These are phyloP conservation scores for Ditylenchus weischeri DNA, from an alignment of 2,888 invertebrate species.

Conservation along the genomic window DNA sequence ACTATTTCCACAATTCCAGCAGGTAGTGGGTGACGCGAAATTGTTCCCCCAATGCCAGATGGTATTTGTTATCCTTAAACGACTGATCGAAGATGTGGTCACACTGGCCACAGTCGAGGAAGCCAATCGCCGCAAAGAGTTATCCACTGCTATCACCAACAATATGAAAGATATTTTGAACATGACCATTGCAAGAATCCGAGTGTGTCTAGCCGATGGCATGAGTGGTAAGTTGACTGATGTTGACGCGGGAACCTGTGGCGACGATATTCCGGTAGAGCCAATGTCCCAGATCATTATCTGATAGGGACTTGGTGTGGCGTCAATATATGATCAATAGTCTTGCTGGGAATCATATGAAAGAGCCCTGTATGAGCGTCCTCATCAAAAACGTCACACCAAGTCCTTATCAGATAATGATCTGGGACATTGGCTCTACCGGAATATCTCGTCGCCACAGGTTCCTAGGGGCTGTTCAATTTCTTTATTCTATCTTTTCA, in stretches of 20 bases:
- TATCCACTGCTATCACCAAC: slow-evolving; percentile 26
- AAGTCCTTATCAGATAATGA: too few species aligned
- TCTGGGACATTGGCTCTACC: too few species aligned
- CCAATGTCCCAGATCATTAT: too few species aligned
- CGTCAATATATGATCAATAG: too few species aligned
- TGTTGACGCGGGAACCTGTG: too few species aligned
- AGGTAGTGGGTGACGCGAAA: slow-evolving; percentile 26
- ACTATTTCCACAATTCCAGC: slow-evolving; percentile 32
- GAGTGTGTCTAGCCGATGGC: slow-evolving; percentile 27
- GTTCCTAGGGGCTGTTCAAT: background rate
- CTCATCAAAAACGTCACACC: too few species aligned
- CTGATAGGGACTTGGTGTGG: too few species aligned
- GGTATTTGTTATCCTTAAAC: slow-evolving; percentile 36
- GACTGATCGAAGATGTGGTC: slow-evolving; percentile 40
- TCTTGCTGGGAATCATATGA: too few species aligned
- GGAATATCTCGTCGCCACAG: too few species aligned
- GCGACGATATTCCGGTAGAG: too few species aligned
- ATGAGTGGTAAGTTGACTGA: slow-evolving; percentile 21
- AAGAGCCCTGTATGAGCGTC: too few species aligned
- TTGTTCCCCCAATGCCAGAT: slow-evolving; percentile 32
- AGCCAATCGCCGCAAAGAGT: slow-evolving; percentile 29
- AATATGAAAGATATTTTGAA: slow-evolving; percentile 31
- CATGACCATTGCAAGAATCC: slow-evolving; percentile 33
- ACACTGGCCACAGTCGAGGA: slow-evolving; percentile 30
- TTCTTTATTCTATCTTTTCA: background rate